A percentile compares a stretch with the other conserved stretches of the same genome.
Evolutionary conservation across 2,888 invertebrate species (phyloP).

Genomic region (Pandemis corylana): DNA sequence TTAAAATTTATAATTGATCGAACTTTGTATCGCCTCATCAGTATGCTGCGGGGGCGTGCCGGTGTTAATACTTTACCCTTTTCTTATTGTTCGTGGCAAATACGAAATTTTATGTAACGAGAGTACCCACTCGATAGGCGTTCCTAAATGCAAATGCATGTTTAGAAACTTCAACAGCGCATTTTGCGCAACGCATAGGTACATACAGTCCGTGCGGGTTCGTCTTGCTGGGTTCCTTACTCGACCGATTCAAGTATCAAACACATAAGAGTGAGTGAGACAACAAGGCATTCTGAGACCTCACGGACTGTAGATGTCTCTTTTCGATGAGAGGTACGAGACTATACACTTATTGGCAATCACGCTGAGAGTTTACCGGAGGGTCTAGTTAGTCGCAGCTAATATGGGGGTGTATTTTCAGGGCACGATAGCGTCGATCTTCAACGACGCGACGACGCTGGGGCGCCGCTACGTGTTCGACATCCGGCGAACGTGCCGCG

Average conservation of each 20-base stretch:
- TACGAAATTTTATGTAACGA: not conserved
- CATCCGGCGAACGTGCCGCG: conserved; percentile 93
- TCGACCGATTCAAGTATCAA: no score
- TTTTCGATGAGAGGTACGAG: no score
- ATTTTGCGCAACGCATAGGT: not conserved
- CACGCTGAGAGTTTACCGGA: no score
- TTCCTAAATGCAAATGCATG: not conserved
- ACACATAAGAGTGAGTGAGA: no score
- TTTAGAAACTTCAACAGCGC: not conserved
- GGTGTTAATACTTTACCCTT: conserved; percentile 4
- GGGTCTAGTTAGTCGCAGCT: no score
- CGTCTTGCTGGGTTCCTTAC: no score
- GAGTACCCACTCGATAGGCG: not conserved
- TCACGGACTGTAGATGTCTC: no score
- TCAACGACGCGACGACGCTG: conserved; percentile 93
- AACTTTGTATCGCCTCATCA: conserved; percentile 23
- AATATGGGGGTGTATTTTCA: conserved; percentile 54
- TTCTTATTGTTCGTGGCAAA: conserved; percentile 3
- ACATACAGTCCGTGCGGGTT: no score
- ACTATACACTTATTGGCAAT: no score
- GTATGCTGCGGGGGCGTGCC: conserved; percentile 20
- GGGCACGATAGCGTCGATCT: conserved; percentile 95
- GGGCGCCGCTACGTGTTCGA: conserved; percentile 97
- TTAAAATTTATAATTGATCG: conserved; percentile 18
- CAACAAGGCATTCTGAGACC: no score